phyloP scores from a whole-genome alignment of 2,888 invertebrate species.

The Xiphydria camelus region DNA sequence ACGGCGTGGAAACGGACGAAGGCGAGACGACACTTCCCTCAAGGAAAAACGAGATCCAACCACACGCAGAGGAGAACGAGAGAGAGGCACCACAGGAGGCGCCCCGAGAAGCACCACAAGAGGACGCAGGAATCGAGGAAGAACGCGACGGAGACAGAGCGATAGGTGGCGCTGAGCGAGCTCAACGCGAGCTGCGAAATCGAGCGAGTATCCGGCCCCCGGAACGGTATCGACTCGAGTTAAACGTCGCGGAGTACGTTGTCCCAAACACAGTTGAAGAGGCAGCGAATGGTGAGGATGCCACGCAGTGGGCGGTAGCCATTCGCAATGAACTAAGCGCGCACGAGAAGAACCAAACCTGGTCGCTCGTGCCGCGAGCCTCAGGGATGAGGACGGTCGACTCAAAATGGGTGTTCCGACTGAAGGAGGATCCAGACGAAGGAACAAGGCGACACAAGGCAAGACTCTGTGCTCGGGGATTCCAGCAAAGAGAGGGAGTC shows the following conservation, averaged over 20 bases:
- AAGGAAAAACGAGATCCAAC: no score
- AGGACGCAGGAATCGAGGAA: neutral
- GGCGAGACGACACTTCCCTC: no score
- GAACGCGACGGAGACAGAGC: neutral
- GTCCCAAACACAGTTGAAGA: slow-evolving; percentile 9
- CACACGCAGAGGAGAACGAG: neutral
- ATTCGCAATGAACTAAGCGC: slow-evolving; percentile 21
- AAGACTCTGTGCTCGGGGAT: slow-evolving; percentile 17
- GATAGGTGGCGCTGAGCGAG: neutral
- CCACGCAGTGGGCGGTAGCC: slow-evolving; percentile 15
- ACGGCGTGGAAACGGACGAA: no score
- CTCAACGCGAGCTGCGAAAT: neutral
- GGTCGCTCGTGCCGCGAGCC: slow-evolving; percentile 10
- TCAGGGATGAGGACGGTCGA: slow-evolving; percentile 9
- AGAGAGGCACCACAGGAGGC: neutral
- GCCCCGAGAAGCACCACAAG: neutral
- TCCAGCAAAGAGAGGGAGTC: slow-evolving; percentile 9
- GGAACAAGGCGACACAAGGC: slow-evolving; percentile 8
- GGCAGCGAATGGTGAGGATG: slow-evolving; percentile 6
- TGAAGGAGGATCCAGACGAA: slow-evolving; percentile 2
- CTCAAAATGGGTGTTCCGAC: slow-evolving; percentile 16
- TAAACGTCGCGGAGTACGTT: slow-evolving; percentile 5
- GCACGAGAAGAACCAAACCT: slow-evolving; percentile 20
- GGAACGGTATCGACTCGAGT: neutral
- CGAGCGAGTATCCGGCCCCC: neutral